Percentiles rank a stretch among this genome's conserved stretches.
Evolutionary conservation across 2,113 vertebrate species (phyloP).

Genomic region (Aptenodytes forsteri): DNA sequence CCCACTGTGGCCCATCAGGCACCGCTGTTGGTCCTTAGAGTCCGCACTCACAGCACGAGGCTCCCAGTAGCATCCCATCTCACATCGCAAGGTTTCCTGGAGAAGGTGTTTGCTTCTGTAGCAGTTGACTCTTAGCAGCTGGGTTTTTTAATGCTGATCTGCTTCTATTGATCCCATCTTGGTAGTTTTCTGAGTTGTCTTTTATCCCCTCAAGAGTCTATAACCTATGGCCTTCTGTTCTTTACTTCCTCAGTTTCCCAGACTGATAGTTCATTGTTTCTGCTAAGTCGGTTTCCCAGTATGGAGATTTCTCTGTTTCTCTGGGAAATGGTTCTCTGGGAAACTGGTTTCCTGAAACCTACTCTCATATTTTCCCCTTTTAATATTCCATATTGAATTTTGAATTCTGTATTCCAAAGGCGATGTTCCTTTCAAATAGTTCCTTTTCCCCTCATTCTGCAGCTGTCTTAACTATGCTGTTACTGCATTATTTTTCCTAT

Average conservation of each 20-base stretch:
- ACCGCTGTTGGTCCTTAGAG: not conserved
- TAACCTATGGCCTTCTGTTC: not conserved
- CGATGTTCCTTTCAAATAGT: not conserved
- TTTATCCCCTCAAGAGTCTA: not conserved
- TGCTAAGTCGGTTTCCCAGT: not conserved
- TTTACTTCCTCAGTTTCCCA: not conserved
- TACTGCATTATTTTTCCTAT: slow-evolving; percentile 43
- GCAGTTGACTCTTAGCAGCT: not conserved
- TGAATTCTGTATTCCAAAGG: not conserved
- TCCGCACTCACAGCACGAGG: rapidly evolving
- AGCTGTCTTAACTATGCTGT: slow-evolving; percentile 14
- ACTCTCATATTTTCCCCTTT: not conserved
- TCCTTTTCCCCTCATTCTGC: not conserved
- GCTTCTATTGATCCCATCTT: not conserved
- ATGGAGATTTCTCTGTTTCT: not conserved
- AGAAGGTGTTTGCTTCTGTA: not conserved
- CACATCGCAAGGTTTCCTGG: not conserved
- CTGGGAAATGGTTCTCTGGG: not conserved
- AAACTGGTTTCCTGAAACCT: not conserved
- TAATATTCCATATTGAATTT: not conserved
- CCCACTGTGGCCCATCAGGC: too few relatives aligned
- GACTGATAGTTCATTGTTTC: not conserved
- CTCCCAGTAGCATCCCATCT: not conserved
- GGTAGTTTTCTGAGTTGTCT: not conserved
- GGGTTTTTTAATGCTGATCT: not conserved